Base-by-base conservation (phyloP, 1,140 invertebrate species). In the Drosophila hydei region DNA sequence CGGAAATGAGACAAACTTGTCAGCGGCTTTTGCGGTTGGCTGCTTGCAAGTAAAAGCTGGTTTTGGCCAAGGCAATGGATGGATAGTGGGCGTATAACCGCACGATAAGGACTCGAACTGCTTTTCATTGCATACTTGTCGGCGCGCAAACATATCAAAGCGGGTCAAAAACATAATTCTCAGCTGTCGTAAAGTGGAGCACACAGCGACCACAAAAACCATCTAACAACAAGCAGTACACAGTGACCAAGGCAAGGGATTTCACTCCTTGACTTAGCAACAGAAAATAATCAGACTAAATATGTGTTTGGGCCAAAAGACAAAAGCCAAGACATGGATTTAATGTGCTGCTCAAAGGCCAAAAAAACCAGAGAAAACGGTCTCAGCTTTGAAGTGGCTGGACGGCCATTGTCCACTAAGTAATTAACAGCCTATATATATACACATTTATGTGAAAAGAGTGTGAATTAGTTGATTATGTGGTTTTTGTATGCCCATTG, bases 1-100 rank as follows among this genome's bases (percentile, higher is more conserved):
- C 76, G 76, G 76, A 79, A 77, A 69, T 76, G 74, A 64, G 74
- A 67, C 59, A 79, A 84, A 79, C 79, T 84, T 84, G 80, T 84
- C 76, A 84, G 68, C 68, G 63, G 77, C 67, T 72, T 72, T 72
- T 72, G 67, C 25, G 60, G 47, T 50, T 68, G 18, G 21, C 55
- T 33, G 47, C 27, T 18, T 48, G 36, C 19, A 36, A 55, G 42
- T 40, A 27, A 45, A 62, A 62, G 36, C 70, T 68, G 45, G 62
- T 61, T 56, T 50, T 16, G 48, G 50, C 9, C 43, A 7, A 11
- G 48, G 21, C 47, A 61, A 51, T 59, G 67, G 54, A 33, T 11
- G 7, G 27, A 48, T 58, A 42, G 23, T 43, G 45, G 23, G 48
- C 48, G 43, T 14, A 38, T 21, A 16, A 8, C 48, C 25, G 30